Evolutionary conservation across 2,113 vertebrate genomes (phyloP), one percentile per base, ranked within the genome.

Genomic region (Lethenteron camtschaticum): DNA sequence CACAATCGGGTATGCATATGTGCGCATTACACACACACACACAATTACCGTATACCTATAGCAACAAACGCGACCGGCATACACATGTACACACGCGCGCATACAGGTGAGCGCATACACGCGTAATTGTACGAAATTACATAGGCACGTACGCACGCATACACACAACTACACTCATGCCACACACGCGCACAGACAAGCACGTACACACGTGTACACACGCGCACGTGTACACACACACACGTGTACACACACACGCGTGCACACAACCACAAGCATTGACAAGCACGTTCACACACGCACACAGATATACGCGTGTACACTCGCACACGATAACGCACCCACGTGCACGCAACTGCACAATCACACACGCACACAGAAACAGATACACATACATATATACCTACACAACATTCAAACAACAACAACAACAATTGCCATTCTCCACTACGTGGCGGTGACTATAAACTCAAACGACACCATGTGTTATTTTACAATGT

Each of bases 91-190:
- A 63, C 59, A 63, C 59, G 16, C 59, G 16, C 59, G 16, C 16
- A 63, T 1, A 63, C 16, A 63, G 13, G 16, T 18, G 16, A 5
- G 16, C 59, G 16, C 16, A 63, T 16, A 63, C 16, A 5, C 59
- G 16, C 16, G 8, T 18, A 63, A 13, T 14, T 18, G 16, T 18
- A 63, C 16, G 8, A 13, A 63, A 14, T 14, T 18, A 63, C 16
- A 63, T 18, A 63, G 13, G 16, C 59, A 63, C 59, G 16, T 18
- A 63, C 3, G 16, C 59, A 63, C 16, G 16, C 59, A 1, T 18
- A 63, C 59, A 63, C 59, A 63, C 16, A 63, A 63, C 13, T 63
- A 63, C 59, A 63, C 59, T 14, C 59, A 63, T 18, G 16, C 59
- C 8, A 18, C 8, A 63, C 13, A 63, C 16, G 8, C 59, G 16